A percentile compares a stretch with the other conserved stretches of the same genome.
Conservation (phyloP, 2,113 vertebrate species). For the Genyomyrus donnyi region DNA sequence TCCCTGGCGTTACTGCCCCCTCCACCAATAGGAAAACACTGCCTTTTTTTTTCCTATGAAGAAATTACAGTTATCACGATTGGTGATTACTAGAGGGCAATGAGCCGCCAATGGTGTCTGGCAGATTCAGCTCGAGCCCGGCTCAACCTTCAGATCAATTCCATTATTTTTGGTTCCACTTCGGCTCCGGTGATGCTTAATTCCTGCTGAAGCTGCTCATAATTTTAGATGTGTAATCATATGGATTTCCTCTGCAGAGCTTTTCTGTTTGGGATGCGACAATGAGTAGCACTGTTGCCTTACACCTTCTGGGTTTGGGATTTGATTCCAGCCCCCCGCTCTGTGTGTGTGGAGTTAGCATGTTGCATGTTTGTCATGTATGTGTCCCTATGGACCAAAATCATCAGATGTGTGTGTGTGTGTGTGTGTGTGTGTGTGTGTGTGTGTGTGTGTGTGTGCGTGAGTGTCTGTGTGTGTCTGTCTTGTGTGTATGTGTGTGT, state of each 20-base stretch:
- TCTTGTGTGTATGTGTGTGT: background rate
- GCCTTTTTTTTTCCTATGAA: background rate
- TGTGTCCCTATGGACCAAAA: background rate
- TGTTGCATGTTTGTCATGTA: background rate
- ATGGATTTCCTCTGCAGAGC: background rate
- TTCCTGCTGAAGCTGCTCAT: constrained; percentile 9
- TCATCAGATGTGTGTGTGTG: background rate
- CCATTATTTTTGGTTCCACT: constrained; percentile 13
- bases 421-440: background rate
- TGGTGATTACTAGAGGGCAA: constrained; percentile 1
- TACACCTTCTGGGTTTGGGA: background rate
- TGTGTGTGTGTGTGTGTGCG: background rate
- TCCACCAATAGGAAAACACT: background rate
- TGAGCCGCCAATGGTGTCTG: background rate
- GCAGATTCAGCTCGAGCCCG: background rate
- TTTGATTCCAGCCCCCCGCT: background rate
- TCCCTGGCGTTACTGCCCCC: background rate
- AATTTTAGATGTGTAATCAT: background rate
- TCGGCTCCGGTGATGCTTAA: background rate
- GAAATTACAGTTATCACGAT: background rate
- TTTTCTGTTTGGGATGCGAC: background rate
- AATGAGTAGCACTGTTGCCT: background rate
- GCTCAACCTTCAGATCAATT: constrained; percentile 4
- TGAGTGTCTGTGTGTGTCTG: background rate
- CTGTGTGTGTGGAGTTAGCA: background rate